Evolutionary conservation across 2,797 vertebrate species (phyloP), one percentile per base, ranked within the genome.

Genomic region (Echiichthys vipera): DNA sequence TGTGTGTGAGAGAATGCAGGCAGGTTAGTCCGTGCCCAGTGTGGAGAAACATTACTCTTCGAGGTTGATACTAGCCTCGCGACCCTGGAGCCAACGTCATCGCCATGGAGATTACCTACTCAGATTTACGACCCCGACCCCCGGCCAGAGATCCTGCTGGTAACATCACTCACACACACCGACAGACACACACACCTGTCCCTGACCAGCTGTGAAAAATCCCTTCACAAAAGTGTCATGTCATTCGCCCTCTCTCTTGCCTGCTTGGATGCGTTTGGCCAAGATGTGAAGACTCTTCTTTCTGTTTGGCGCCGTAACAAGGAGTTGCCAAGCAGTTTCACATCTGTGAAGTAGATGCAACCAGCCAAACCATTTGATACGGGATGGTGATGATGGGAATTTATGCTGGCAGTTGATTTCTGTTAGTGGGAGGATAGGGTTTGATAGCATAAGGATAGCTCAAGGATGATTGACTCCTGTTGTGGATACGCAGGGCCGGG

Each of bases 101-200:
- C 24, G 64, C 75, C 59, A 72, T 49, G 77, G 72, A 85, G 90
- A 90, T 92, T 87, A 91, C 56, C 49, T 3, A 2, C 27, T 37
- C 77, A 87, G 89, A 93, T 92, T 91, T 90, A 93, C 62, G 79
- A 84, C 80, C 62, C 20, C 12, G 78, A 84, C 84, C 89, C 59
- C 37, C 17, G 51, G 55, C 66, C 74, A 70, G 49, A 81, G 72
- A 84, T 69, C 84, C 83, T 85, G 74, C 83, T 89, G 87, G 83
- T 64, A 71, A 81, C 87, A 90, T 88, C 83, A 87, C 75, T 81
- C 88, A 86, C 75, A 34, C 76, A 71, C 59, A 57, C 71, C 1
- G 14, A 86, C 83, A 75, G 20, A 71, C 70, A 71, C 72, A 65
- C 80, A 86, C 88, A 89, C 88, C 85, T 89, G 87, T 88, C 80